A percentile compares a stretch with the other conserved stretches of the same genome.
These are phyloP conservation scores for Cosmorhoe ocellata DNA, from an alignment of 2,888 invertebrate genomes.

Conservation along the genomic window DNA sequence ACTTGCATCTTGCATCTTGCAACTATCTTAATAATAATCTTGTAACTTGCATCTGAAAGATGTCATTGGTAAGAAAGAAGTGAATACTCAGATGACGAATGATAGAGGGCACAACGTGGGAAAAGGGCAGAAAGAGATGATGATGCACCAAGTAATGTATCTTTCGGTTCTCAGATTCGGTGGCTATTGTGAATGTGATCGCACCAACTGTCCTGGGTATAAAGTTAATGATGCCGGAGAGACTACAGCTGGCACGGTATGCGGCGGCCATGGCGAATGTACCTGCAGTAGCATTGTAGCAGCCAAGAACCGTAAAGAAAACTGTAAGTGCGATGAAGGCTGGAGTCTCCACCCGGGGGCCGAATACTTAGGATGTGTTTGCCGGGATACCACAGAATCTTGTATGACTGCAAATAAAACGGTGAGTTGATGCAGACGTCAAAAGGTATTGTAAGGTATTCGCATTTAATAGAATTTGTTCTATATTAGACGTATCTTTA, in stretches of 20 bases:
- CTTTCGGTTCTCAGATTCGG: slow-evolving; percentile 7
- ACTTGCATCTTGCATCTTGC: no score
- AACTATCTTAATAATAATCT: no score
- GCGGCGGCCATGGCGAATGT: slow-evolving; percentile 75
- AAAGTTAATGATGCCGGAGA: slow-evolving; percentile 2
- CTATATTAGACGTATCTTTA: no score
- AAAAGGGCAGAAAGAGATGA: no score
- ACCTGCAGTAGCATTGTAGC: slow-evolving; percentile 53
- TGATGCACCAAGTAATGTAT: no score
- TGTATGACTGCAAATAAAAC: background rate
- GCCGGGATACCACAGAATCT: background rate
- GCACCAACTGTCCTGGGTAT: slow-evolving; percentile 43
- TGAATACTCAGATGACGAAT: no score
- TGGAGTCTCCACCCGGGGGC: slow-evolving; percentile 24
- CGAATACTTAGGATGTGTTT: background rate
- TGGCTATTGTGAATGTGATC: slow-evolving; percentile 44
- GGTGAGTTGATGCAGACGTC: slow-evolving; percentile 1
- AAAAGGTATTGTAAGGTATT: no score
- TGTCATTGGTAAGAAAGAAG: no score
- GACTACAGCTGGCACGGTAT: slow-evolving; percentile 35
- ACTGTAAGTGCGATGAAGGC: slow-evolving; percentile 77
- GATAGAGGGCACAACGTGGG: no score
- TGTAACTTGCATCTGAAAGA: no score
- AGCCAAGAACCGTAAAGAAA: background rate
- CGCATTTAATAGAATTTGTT: no score